phyloP scores from a whole-genome alignment of 2,113 vertebrate species.

The Vireo altiloquus region DNA sequence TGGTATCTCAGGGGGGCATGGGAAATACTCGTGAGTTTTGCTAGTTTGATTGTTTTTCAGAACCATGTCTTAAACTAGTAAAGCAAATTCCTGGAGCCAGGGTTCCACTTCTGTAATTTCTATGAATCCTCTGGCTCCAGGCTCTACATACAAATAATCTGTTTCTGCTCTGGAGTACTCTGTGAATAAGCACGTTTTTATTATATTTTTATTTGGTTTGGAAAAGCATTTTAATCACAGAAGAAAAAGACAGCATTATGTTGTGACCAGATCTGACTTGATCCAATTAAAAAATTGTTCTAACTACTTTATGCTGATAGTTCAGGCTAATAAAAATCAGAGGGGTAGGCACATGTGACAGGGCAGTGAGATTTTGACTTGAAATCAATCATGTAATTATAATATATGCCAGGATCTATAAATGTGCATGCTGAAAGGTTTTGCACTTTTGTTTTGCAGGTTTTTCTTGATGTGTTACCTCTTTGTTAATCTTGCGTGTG shows the following conservation, averaged over 20 bases:
- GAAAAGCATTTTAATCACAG: background rate
- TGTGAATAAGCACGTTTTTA: background rate
- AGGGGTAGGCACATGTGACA: background rate
- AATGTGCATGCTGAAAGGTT: background rate
- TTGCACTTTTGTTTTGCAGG: constrained; percentile 69
- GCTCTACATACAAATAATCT: background rate
- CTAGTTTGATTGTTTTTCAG: background rate
- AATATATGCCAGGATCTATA: background rate
- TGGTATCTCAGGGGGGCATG: fast-evolving
- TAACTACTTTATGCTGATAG: background rate
- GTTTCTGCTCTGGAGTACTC: background rate
- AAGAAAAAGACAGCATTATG: background rate
- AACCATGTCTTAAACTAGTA: background rate
- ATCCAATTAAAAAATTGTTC: background rate
- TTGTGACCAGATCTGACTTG: background rate
- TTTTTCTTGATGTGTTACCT: constrained; percentile 99
- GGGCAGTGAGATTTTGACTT: background rate
- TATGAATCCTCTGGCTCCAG: background rate
- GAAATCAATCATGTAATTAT: constrained; percentile 77
- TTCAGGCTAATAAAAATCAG: background rate
- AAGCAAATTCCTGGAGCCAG: background rate
- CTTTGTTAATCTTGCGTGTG: constrained; percentile 97
- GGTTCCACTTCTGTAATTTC: background rate
- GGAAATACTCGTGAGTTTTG: background rate
- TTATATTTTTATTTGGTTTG: background rate